Percentiles rank a stretch among this genome's conserved stretches.
These are phyloP conservation scores for Gallinago undulata DNA, from an alignment of 2,113 vertebrate species.

Conservation along the genomic window DNA sequence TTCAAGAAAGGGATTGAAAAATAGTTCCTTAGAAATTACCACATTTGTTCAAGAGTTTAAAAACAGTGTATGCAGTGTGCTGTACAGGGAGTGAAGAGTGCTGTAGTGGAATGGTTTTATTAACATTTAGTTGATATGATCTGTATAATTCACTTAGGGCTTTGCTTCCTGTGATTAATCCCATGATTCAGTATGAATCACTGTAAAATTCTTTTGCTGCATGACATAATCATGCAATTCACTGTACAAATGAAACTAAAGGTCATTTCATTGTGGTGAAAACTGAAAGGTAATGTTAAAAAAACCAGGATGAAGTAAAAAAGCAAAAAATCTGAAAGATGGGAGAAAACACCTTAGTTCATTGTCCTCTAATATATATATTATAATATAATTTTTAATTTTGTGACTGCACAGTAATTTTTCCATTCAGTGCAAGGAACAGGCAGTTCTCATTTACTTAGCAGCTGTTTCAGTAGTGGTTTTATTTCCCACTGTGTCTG, in stretches of 20 bases:
- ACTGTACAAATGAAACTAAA: neutral
- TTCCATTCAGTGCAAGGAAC: neutral
- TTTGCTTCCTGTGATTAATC: constrained; percentile 6
- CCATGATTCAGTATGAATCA: neutral
- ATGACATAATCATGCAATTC: neutral
- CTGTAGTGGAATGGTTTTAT: neutral
- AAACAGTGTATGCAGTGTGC: neutral
- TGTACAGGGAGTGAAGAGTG: neutral
- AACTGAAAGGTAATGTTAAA: neutral
- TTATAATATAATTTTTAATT: neutral
- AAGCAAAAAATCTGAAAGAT: neutral
- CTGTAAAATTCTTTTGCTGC: neutral
- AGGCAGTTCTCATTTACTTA: neutral
- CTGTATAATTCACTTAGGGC: neutral
- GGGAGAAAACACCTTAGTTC: neutral
- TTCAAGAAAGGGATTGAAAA: neutral
- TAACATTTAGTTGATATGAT: neutral
- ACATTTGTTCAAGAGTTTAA: neutral
- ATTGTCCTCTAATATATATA: neutral
- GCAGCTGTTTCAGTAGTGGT: neutral
- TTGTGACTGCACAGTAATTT: neutral
- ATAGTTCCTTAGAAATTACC: neutral
- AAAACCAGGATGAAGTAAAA: neutral
- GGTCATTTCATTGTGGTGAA: neutral
- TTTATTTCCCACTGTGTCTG: constrained; percentile 13